Conservation (phyloP, 2,888 invertebrate genomes). For the Trisateles emortualis region DNA sequence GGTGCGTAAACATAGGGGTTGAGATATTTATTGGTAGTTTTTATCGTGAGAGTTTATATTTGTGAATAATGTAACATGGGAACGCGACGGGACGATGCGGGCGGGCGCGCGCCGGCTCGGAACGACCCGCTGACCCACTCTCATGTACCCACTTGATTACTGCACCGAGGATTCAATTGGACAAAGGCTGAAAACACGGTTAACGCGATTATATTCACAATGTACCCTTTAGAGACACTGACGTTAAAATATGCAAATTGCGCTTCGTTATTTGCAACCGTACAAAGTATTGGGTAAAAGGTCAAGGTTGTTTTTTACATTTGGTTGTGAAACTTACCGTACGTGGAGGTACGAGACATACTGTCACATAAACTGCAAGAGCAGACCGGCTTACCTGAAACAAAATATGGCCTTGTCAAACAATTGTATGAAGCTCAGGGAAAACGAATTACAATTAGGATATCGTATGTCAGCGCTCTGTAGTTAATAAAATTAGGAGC, state of each 20-base stretch:
- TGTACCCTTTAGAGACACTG: constrained; percentile 47
- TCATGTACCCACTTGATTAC: constrained; percentile 71
- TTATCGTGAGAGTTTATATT: constrained; percentile 58
- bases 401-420: constrained; percentile 45
- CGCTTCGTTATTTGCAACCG: constrained; percentile 45
- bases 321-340: constrained; percentile 67
- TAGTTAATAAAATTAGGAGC: constrained; percentile 35
- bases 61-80: constrained; percentile 72
- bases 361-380: constrained; percentile 68
- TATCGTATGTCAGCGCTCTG: neutral
- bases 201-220: constrained; percentile 71
- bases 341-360: constrained; percentile 57
- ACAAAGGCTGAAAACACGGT: constrained; percentile 76
- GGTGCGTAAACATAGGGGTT: constrained; percentile 63
- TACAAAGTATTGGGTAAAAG: constrained; percentile 45
- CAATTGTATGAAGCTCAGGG: constrained; percentile 16
- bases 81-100: constrained; percentile 53
- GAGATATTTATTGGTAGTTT: constrained; percentile 68
- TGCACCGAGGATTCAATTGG: constrained; percentile 76
- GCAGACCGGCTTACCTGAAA: constrained; percentile 80
- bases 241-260: constrained; percentile 53
- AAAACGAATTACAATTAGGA: constrained; percentile 13
- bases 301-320: constrained; percentile 47
- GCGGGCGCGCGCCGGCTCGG: constrained; percentile 56
- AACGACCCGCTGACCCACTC: constrained; percentile 81